Base-by-base conservation (phyloP, 2,888 invertebrate genomes). In the Hartigia nigra region DNA sequence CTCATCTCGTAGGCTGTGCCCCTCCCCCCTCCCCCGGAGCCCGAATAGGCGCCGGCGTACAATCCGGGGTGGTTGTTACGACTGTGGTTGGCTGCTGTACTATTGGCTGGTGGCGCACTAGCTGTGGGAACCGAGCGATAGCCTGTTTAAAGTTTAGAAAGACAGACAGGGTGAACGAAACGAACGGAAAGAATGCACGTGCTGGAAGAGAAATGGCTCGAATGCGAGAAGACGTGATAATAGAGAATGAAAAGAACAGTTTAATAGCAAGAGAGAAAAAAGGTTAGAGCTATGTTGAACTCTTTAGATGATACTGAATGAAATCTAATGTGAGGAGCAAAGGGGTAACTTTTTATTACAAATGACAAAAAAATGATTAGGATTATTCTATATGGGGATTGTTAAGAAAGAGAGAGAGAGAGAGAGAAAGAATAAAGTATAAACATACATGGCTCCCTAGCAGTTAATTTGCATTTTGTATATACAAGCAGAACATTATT, bases 1-100 rank as follows among this genome's bases (percentile, higher is more conserved):
- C 95, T 94, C 95, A 96, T 95, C 93, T 96, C 96, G 92, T 95
- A 95, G 87, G 94, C 93, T 91, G 94, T 93, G 84, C 92, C 86
- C 86, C 91, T 83, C 77, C 89, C 86, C 75, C 87, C 88, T 88
- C 88, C 88, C 81, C 89, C 89, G 85, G 90, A 89, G 85, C 92
- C 91, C 87, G 94, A 94, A 92, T 95, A 95, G 81, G 96, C 96
- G 87, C 95, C 95, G 83, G 96, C 95, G 92, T 96, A 96, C 81
- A 95, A 93, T 91, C 95, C 95, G 81, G 93, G 93, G 85, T 92
- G 93, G 86, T 92, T 93, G 89, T 92, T 89, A 82, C 92, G 91
- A 84, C 90, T 89, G 93, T 92, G 85, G 86, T 92, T 92, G 87
- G 92, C 92, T 76, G 93, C 92, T 35, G 93, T 80, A 81, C 87